phyloP scores from a whole-genome alignment of 2,113 vertebrate species.

The Sander vitreus region DNA sequence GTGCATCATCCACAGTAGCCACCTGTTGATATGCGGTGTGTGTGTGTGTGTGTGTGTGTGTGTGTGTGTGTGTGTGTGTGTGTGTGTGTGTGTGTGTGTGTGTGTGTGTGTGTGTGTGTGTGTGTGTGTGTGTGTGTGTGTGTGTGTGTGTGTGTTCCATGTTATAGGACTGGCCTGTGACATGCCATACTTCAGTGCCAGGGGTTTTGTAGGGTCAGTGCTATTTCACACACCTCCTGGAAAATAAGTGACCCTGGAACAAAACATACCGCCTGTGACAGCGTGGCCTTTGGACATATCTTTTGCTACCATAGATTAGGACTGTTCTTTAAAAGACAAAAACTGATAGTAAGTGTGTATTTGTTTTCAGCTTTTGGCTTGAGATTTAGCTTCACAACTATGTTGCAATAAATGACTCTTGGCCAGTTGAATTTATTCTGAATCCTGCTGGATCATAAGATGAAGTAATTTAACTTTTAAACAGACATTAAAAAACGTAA shows the following conservation, averaged over 20 bases:
- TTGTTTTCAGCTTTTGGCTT: slow-evolving; percentile 25
- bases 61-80: slow-evolving; percentile 35
- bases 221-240: slow-evolving; percentile 80
- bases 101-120: slow-evolving; percentile 32
- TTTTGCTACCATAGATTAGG: slow-evolving; percentile 10
- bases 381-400: slow-evolving; percentile 23
- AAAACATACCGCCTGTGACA: slow-evolving; percentile 51
- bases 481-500: background rate
- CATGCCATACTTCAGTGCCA: slow-evolving; percentile 78
- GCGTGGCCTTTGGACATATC: slow-evolving; percentile 28
- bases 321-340: slow-evolving; percentile 30
- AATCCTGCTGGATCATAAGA: slow-evolving; percentile 6
- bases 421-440: slow-evolving; percentile 11
- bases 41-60: slow-evolving; percentile 34
- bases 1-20: slow-evolving; percentile 35
- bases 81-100: slow-evolving; percentile 34
- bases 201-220: slow-evolving; percentile 73
- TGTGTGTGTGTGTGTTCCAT: slow-evolving; percentile 46
- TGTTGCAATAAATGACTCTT: slow-evolving; percentile 19
- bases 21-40: slow-evolving; percentile 46
- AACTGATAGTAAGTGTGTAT: slow-evolving; percentile 9
- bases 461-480: slow-evolving; percentile 8
- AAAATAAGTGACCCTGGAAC: slow-evolving; percentile 74
- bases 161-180: slow-evolving; percentile 74
- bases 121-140: slow-evolving; percentile 35